Conservation (phyloP, 2,113 vertebrate genomes). For the Otocyon megalotis region DNA sequence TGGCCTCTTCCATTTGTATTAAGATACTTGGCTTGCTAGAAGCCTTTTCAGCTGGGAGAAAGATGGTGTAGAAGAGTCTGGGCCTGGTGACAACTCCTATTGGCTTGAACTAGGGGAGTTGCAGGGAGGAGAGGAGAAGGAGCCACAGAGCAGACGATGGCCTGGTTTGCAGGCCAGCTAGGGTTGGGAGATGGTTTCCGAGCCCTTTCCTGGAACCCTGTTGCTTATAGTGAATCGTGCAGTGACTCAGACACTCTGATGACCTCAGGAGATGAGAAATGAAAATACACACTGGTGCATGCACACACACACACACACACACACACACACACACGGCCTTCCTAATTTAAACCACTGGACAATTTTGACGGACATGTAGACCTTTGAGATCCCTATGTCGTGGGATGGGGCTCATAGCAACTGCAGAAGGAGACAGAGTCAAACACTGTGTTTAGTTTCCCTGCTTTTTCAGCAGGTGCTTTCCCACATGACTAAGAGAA, state of each 20-base stretch:
- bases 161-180: no score
- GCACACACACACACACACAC: neutral
- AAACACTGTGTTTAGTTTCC: constrained; percentile 26
- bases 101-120: neutral
- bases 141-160: neutral
- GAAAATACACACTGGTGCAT: neutral
- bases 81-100: neutral
- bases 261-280: neutral
- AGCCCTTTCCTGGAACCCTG: neutral
- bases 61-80: neutral
- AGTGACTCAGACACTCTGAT: neutral
- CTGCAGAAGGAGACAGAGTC: constrained; percentile 9
- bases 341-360: neutral
- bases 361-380: neutral
- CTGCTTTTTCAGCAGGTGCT: constrained; percentile 61
- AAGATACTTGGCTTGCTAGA: neutral
- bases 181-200: neutral
- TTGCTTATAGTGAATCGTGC: neutral
- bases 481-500: constrained; percentile 67
- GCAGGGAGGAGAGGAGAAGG: neutral
- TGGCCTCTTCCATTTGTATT: neutral
- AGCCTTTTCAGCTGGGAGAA: neutral
- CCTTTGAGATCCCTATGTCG: neutral
- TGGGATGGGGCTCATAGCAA: neutral
- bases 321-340: neutral